A percentile compares a stretch with the other conserved stretches of the same genome.
Conservation (phyloP, 2,888 invertebrate genomes). For the Labia minor region DNA sequence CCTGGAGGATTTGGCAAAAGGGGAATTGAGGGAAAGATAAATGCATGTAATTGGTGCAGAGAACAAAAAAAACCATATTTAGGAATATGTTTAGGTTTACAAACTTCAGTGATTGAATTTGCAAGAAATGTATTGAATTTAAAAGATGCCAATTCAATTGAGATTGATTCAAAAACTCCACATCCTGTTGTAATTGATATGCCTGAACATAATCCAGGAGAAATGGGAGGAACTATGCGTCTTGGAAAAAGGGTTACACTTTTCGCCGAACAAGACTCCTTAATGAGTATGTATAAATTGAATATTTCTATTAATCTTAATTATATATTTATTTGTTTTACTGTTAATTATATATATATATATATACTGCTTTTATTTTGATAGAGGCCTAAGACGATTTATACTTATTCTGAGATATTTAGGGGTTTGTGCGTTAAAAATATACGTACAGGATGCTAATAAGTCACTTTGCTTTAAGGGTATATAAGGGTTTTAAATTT, state of each 20-base stretch:
- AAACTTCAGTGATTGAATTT: constrained; percentile 93
- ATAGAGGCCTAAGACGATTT: too few relatives aligned
- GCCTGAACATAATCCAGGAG: constrained; percentile 93
- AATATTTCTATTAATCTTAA: background rate
- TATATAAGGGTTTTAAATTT: too few relatives aligned
- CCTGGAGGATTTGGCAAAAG: constrained; percentile 96
- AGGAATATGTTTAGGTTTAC: constrained; percentile 95
- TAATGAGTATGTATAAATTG: constrained; percentile 50
- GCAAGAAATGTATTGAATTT: constrained; percentile 70
- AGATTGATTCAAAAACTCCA: constrained; percentile 60
- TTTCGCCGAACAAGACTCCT: constrained; percentile 48
- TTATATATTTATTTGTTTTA: too few relatives aligned
- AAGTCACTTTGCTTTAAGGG: too few relatives aligned
- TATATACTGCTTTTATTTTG: too few relatives aligned
- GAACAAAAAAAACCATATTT: constrained; percentile 80
- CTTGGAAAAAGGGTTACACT: constrained; percentile 84
- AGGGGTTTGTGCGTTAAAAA: too few relatives aligned
- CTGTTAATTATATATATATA: too few relatives aligned
- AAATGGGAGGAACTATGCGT: constrained; percentile 96
- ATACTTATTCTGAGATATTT: too few relatives aligned
- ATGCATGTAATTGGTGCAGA: constrained; percentile 87
- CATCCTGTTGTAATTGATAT: constrained; percentile 90
- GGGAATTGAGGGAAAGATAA: constrained; percentile 92
- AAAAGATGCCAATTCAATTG: constrained; percentile 74
- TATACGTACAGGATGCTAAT: too few relatives aligned